Base-by-base conservation (phyloP, 2,797 vertebrate species). In the Pipistrellus pipistrellus region DNA sequence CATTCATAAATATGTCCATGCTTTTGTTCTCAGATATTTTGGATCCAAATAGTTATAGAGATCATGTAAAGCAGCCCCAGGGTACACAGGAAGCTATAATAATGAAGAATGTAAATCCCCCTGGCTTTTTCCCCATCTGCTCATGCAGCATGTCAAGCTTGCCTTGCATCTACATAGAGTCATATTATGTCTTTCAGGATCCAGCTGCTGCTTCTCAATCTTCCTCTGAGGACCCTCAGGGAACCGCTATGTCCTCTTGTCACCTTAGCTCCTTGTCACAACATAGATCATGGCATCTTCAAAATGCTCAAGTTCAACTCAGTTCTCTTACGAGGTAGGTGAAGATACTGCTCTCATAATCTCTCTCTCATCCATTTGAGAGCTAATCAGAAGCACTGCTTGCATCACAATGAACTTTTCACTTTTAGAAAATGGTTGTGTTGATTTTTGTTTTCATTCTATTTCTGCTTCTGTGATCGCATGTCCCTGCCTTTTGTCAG, bases 11-110 rank as follows among this genome's bases (percentile, higher is more conserved):
- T 66, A 88, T 20, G 48, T 30, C 17, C 83, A 11, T 66, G 12
- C 32, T 68, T 46, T 75, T 94, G 64, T 93, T 95, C 20, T 46
- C 32, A 32, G 8, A 21, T 83, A 94, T 78, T 92, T 91, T 68
- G 7, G 9, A 91, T 71, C 75, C 25, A 76, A 81, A 69, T 59
- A 76, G 76, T 90, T 95, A 64, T 80, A 48, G 38, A 76, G 21
- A 25, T 82, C n/a, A 27, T 88, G 25, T 46, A 87, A 81, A 93
- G 48, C 7, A 86, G 30, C 8, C 48, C n/a, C 2, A 66, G n/a
- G 27, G 27, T 68, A 14, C 59, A 66, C 51, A 51, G 57, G 35
- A 96, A 92, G 30, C 55, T 77, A 73, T 2, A 35, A 6, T 59
- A 64, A 41, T 30, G 41, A 59, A 76, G 59, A 44, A 59, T 13